Base-by-base conservation (phyloP, 1,140 invertebrate species). In the Akabosia matsudoensis region DNA sequence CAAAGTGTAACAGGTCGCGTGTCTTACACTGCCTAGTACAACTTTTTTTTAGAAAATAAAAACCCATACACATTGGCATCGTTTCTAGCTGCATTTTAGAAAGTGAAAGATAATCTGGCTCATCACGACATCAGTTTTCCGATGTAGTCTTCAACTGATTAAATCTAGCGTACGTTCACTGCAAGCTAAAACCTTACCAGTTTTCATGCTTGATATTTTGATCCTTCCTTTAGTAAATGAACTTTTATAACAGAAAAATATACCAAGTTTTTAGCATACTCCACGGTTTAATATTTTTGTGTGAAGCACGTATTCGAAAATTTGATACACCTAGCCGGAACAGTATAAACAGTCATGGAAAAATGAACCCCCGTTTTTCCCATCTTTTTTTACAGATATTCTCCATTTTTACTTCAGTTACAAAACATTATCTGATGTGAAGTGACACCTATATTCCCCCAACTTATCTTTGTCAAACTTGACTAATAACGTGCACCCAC, bases 351-450 rank as follows among this genome's bases (percentile, higher is more conserved):
- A n/a, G n/a, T n/a, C n/a, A n/a, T n/a, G n/a, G n/a, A n/a, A n/a
- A n/a, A n/a, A n/a, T n/a, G n/a, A n/a, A n/a, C n/a, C n/a, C n/a
- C n/a, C 7, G 37, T 45, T 45, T 45, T 18, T 45, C 18, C 37
- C 37, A 7, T 45, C 7, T 18, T 45, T 45, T 45, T 10, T 45
- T 45, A 45, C 18, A 7, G 18, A 30, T n/a, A 31, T 30, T 67
- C 30, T 30, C 28, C 26, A 67, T 67, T 30, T 61, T 22, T 67
- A n/a, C 61, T 67, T 67, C 24, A 67, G 24, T 30, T 67, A 67
- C 61, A 67, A 56, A 67, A 67, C 61, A n/a, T 67, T 30, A 67
- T 67, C 61, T 67, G 61, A 67, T 67, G 61, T 67, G 31, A 67
- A 67, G 26, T 67, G 61, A 67, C 24, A 67, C 61, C 13, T 13